Percentiles rank a stretch among this genome's conserved stretches.
phyloP scores from a whole-genome alignment of 2,888 invertebrate species.

The Dynastes tityus region DNA sequence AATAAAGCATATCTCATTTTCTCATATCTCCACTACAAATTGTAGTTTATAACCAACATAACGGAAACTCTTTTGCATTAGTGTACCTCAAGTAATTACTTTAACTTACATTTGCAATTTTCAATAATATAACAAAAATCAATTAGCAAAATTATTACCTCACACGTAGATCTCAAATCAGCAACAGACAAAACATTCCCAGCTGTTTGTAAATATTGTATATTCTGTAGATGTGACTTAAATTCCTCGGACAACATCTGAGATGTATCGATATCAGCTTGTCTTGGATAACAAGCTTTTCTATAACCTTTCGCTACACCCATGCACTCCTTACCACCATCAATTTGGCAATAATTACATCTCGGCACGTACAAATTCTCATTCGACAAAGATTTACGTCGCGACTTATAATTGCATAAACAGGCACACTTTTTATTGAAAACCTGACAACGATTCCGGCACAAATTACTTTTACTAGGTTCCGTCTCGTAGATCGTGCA shows the following conservation, averaged over 20 bases:
- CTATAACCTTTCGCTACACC: conserved; percentile 61
- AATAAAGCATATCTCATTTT: too few species aligned
- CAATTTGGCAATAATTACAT: conserved; percentile 68
- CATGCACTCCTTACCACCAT: conserved; percentile 64
- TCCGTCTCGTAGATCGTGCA: conserved; percentile 68
- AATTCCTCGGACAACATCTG: conserved; percentile 82
- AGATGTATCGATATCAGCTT: conserved; percentile 74
- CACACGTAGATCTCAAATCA: conserved; percentile 72
- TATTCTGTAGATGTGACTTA: conserved; percentile 80
- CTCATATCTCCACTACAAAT: too few species aligned
- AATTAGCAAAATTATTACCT: conserved; percentile 59
- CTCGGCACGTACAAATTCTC: conserved; percentile 74
- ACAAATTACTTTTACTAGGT: conserved; percentile 61
- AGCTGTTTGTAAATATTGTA: conserved; percentile 82
- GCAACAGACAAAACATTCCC: conserved; percentile 77
- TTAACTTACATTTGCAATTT: neutral
- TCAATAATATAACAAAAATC: neutral
- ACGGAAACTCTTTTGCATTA: too few species aligned
- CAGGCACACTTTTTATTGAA: conserved; percentile 64
- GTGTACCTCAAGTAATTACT: too few species aligned
- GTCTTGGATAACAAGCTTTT: conserved; percentile 67
- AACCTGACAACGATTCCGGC: conserved; percentile 60
- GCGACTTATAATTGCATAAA: conserved; percentile 61
- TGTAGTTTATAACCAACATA: too few species aligned
- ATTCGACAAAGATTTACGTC: conserved; percentile 75